Base-by-base conservation (phyloP, 2,888 invertebrate genomes). In the Euproctis similis region DNA sequence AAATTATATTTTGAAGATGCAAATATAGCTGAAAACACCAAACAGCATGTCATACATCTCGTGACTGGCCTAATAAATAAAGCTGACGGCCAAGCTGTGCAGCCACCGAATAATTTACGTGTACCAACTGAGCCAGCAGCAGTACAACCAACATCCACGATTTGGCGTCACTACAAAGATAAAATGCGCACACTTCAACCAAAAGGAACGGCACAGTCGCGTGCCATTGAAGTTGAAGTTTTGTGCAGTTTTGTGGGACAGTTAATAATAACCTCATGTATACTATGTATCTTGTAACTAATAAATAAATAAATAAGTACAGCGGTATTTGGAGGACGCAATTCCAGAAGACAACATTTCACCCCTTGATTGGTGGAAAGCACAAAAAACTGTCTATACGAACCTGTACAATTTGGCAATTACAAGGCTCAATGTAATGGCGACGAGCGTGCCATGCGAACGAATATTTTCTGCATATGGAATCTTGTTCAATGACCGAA, bases 351-450 rank as follows among this genome's bases (percentile, higher is more conserved):
- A 12, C 19, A 19, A 7, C 13, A 24, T 24, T 6, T 32, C 25
- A 8, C 33, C 37, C 6, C 7, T 42, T 12, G 9, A 36, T 10
- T 38, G 34, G 40, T 36, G 42, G 36, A 30, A 21, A 20, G 13
- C 24, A 1, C 26, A 36, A 10, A 32, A 22, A 31, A 6, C 11
- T 6, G 10, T 23, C 7, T 40, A 36, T 10, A 30, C 40, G 1
- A 12, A 20, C 5, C 19, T 40, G 8, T 31, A 28, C n/a, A 28
- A 29, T 28, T 12, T 36, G 11, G 36, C 34, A 19, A n/a, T n/a
- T 3, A 8, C n/a, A 4, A 19, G n/a, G n/a, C n/a, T 19, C 5
- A 19, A 19, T n/a, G 18, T n/a, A n/a, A 19, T 19, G 18, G 18
- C 18, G 1, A 7, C 18, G 4, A 7, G 6, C n/a, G 18, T 19